These are phyloP conservation scores for Lasioglossum oenotherae DNA, from an alignment of 2,888 invertebrate genomes.

Conservation along the genomic window DNA sequence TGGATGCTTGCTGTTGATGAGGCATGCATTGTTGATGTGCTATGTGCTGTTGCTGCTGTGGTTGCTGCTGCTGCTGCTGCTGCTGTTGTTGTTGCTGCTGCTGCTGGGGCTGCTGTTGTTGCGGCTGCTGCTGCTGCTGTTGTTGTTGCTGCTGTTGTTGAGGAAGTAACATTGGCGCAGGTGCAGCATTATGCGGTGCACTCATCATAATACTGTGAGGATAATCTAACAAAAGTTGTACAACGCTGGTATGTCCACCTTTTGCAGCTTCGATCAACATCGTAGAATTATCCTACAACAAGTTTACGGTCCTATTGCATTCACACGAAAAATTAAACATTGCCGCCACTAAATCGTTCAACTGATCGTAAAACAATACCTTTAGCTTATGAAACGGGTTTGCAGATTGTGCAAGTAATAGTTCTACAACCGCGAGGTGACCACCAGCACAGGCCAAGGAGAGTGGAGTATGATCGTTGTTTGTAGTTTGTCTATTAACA, in stretches of 20 bases:
- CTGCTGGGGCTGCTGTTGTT: constrained; percentile 83
- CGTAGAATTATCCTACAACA: constrained; percentile 95
- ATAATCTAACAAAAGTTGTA: constrained; percentile 97
- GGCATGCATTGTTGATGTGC: constrained; percentile 80
- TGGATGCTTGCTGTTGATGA: constrained; percentile 84
- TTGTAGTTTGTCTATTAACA: constrained; percentile 95
- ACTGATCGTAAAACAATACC: constrained; percentile 78
- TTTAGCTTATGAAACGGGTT: constrained; percentile 98
- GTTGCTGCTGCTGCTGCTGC: constrained; percentile 82
- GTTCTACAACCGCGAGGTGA: constrained; percentile 96
- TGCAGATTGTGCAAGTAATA: constrained; percentile 95
- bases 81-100: constrained; percentile 68
- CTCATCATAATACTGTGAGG: constrained; percentile 93
- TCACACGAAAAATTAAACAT: background rate
- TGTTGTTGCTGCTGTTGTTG: constrained; percentile 67
- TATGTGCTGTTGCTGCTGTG: constrained; percentile 84
- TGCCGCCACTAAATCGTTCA: background rate
- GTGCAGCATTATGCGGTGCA: constrained; percentile 82
- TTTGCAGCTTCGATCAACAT: constrained; percentile 99
- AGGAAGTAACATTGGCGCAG: constrained; percentile 77
- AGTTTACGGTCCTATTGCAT: background rate
- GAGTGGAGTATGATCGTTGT: constrained; percentile 98
- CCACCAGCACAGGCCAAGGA: constrained; percentile 99
- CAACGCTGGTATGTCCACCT: constrained; percentile 98
- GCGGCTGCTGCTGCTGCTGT: constrained; percentile 79